Evolutionary conservation across 2,888 invertebrate species (phyloP).

Genomic region (Tachina grossa): DNA sequence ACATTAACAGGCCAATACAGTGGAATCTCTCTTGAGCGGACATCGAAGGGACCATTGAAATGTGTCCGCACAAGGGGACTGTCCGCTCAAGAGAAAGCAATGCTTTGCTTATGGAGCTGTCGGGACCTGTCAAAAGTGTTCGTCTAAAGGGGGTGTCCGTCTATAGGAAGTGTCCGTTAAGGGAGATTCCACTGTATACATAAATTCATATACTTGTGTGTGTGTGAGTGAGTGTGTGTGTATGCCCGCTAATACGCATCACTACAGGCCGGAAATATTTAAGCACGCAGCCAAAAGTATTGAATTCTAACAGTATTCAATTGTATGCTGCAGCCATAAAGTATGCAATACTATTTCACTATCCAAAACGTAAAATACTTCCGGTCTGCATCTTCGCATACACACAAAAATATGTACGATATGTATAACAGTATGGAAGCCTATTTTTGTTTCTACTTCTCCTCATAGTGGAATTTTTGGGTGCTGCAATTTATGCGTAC

Average conservation of each 20-base stretch:
- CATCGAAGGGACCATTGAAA: no score
- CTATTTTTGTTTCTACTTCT: not conserved
- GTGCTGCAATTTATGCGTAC: slow-evolving; percentile 50
- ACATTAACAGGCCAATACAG: no score
- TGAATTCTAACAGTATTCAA: not conserved
- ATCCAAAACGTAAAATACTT: slow-evolving; percentile 4
- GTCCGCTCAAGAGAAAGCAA: no score
- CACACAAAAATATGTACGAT: not conserved
- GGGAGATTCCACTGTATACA: no score
- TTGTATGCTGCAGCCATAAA: slow-evolving; percentile 13
- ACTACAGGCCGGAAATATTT: not conserved
- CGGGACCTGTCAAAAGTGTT: no score
- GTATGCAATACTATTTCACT: slow-evolving; percentile 19
- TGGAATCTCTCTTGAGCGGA: no score
- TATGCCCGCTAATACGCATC: not conserved
- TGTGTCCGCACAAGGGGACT: no score
- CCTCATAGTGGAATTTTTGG: slow-evolving; percentile 25
- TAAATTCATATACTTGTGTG: not conserved
- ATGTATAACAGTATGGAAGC: not conserved
- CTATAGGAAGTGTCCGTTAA: no score
- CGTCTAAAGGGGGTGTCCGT: no score
- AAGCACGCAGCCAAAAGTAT: not conserved
- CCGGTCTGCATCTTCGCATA: slow-evolving; percentile 2
- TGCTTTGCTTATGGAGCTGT: no score
- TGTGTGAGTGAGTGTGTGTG: not conserved